These are phyloP conservation scores for Prosapia bicincta DNA, from an alignment of 2,888 invertebrate species.

Conservation along the genomic window DNA sequence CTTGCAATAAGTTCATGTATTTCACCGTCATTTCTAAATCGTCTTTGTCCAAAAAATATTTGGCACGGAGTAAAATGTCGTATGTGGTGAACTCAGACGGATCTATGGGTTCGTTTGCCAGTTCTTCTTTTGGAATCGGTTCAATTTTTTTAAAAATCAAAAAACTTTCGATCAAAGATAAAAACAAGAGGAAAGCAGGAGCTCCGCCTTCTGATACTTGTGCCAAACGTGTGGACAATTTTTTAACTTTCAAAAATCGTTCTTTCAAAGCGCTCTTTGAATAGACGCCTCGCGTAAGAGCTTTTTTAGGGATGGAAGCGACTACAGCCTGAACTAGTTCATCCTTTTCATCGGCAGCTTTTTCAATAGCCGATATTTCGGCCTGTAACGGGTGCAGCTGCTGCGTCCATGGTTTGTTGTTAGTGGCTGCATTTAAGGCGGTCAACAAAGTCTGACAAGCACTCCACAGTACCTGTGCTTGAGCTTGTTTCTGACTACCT, in stretches of 20 bases:
- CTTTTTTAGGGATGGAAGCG: slow-evolving; percentile 72
- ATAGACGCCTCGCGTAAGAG: slow-evolving; percentile 77
- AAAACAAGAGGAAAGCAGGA: slow-evolving; percentile 70
- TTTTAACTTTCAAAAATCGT: slow-evolving; percentile 78
- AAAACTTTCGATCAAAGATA: slow-evolving; percentile 87
- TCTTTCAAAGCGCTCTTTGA: slow-evolving; percentile 84
- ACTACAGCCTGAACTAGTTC: slow-evolving; percentile 75
- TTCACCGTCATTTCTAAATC: slow-evolving; percentile 79
- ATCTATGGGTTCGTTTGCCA: slow-evolving; percentile 68
- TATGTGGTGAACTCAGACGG: slow-evolving; percentile 75
- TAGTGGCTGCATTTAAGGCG: slow-evolving; percentile 22
- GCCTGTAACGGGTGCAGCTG: slow-evolving; percentile 59
- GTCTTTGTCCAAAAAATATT: slow-evolving; percentile 84
- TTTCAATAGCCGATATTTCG: slow-evolving; percentile 69
- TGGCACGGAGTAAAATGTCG: slow-evolving; percentile 87
- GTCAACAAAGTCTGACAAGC: slow-evolving; percentile 73
- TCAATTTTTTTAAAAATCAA: slow-evolving; percentile 65
- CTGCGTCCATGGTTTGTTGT: slow-evolving; percentile 47
- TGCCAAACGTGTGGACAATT: slow-evolving; percentile 78
- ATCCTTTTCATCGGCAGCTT: slow-evolving; percentile 74
- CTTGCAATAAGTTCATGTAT: slow-evolving; percentile 82
- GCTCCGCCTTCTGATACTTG: slow-evolving; percentile 86
- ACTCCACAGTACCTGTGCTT: slow-evolving; percentile 89
- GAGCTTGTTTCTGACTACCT: slow-evolving; percentile 38
- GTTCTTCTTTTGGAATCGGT: slow-evolving; percentile 68